These are phyloP conservation scores for Clarias fuscus DNA, from an alignment of 2,797 vertebrate genomes.

Conservation along the genomic window DNA sequence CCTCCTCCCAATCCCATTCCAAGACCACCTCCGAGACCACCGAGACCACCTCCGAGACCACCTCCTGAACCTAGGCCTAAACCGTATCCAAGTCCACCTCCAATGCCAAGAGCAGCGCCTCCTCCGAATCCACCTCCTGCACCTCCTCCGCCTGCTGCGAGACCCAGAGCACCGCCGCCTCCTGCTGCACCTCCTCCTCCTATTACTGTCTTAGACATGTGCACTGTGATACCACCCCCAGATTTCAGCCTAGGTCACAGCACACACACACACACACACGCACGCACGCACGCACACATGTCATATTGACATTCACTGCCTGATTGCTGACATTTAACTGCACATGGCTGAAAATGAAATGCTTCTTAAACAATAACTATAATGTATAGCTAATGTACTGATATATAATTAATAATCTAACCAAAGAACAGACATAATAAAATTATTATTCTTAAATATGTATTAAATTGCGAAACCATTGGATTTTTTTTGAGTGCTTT, in stretches of 20 bases:
- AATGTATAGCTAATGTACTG: no score
- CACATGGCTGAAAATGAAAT: not conserved
- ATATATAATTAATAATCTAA: not conserved
- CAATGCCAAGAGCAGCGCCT: conserved; percentile 37
- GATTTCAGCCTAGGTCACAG: conserved; percentile 60
- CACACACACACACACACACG: conserved; percentile 32
- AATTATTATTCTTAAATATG: not conserved
- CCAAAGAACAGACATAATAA: not conserved
- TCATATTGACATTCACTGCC: not conserved
- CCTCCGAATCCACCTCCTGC: conserved; percentile 47
- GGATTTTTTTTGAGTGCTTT: not conserved
- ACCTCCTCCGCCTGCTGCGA: conserved; percentile 29
- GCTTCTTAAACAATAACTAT: not conserved
- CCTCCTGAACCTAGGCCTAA: conserved; percentile 40
- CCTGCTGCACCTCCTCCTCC: conserved; percentile 45
- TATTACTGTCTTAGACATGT: conserved; percentile 61
- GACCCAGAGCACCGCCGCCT: conserved; percentile 33
- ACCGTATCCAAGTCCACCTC: conserved; percentile 37
- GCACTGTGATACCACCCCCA: conserved; percentile 66
- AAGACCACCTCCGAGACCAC: conserved; percentile 36
- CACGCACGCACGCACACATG: conserved; percentile 11
- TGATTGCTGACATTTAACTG: not conserved
- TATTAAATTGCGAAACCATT: no score
- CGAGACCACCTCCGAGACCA: conserved; percentile 43
- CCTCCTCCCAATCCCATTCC: conserved; percentile 35